Base-by-base conservation (phyloP, 2,113 vertebrate genomes). In the Apus apus region DNA sequence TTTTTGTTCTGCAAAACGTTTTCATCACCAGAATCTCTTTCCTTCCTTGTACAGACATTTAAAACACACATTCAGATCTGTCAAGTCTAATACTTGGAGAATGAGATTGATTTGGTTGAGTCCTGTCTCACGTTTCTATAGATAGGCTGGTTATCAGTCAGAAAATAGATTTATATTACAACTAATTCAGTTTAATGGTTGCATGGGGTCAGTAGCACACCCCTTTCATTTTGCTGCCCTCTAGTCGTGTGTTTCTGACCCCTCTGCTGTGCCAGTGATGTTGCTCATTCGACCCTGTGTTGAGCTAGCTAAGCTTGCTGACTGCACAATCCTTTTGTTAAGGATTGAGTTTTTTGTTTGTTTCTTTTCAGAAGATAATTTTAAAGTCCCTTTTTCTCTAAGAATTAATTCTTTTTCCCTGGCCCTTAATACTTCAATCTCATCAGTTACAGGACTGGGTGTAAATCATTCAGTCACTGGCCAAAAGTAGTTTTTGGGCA, bases 1-100 rank as follows among this genome's bases (percentile, higher is more conserved):
- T 93, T 90, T 96, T 93, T 83, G 26, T 88, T 85, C 62, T 90
- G 46, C 32, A 60, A 79, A 66, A 87, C 67, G 38, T 87, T 95
- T 87, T 86, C 48, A 77, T 67, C 87, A 71, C 43, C 23, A 66
- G 48, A 85, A 88, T 74, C 13, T 61, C 27, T 88, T 85, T 64
- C 34, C 21, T 90, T 88, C 78, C 64, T 85, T 87, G 30, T 82
- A 80, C 90, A 67, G 56, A 38, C 56, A 77, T 93, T 93, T 93
- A 85, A 92, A 94, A 78, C 21, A 48, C 57, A 53, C 68, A 74
- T 71, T 86, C 38, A 91, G 56, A 91, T 13, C 66, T 94, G 84
- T 89, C 89, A 92, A 78, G 48, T 92, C 73, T 77, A 92, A 77
- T 38, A 67, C 27, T 67, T 71, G 61, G 53, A 60, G 80, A 83